Evolutionary conservation across 2,888 invertebrate species (phyloP).

Genomic region (Athetis lepigone): DNA sequence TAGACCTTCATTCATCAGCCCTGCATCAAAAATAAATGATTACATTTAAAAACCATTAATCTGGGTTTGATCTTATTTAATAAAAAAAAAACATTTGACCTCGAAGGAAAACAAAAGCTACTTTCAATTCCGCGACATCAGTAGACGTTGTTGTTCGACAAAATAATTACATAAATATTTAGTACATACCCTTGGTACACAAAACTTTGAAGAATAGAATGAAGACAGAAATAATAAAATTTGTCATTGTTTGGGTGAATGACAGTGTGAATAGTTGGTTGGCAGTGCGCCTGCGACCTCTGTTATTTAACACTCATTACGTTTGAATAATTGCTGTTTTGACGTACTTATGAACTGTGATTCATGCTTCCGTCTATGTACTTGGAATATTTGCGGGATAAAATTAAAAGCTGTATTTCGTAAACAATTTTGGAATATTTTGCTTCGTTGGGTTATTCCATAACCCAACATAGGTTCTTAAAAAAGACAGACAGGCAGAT

Average conservation of each 20-base stretch:
- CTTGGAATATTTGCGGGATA: constrained; percentile 40
- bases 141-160: too few relatives aligned
- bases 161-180: neutral
- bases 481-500: too few relatives aligned
- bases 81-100: too few relatives aligned
- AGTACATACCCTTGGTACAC: neutral
- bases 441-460: neutral
- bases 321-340: constrained; percentile 76
- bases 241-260: constrained; percentile 65
- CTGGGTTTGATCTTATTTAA: too few relatives aligned
- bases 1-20: too few relatives aligned
- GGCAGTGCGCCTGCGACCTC: constrained; percentile 74
- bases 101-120: too few relatives aligned
- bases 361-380: constrained; percentile 77
- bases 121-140: too few relatives aligned
- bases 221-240: constrained; percentile 57
- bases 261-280: constrained; percentile 55
- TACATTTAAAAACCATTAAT: too few relatives aligned
- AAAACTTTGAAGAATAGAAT: constrained; percentile 13
- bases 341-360: constrained; percentile 69
- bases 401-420: constrained; percentile 12
- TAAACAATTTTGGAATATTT: neutral
- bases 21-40: too few relatives aligned
- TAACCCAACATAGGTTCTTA: too few relatives aligned
- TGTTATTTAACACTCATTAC: constrained; percentile 70